Conservation (phyloP, 2,888 invertebrate genomes). For the Pyrrhia umbra region DNA sequence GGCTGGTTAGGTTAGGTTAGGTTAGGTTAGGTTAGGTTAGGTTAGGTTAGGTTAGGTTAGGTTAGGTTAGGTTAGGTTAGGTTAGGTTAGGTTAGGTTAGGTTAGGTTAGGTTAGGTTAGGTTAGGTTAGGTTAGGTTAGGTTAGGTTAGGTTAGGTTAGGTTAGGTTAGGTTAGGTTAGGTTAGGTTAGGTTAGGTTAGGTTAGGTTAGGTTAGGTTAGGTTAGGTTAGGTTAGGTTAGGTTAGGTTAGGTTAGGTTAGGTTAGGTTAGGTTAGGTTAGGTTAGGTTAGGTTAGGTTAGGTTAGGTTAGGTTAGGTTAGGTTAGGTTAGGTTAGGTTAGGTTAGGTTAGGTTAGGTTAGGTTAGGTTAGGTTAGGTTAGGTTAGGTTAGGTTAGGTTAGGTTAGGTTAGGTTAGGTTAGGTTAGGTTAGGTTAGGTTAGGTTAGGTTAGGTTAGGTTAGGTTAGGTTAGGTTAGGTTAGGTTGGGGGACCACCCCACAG, state of each 20-base stretch:
- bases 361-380: conserved; percentile 53
- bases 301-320: conserved; percentile 55
- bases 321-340: conserved; percentile 56
- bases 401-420: conserved; percentile 52
- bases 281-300: conserved; percentile 56
- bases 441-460: conserved; percentile 55
- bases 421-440: conserved; percentile 52
- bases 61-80: conserved; percentile 54
- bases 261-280: conserved; percentile 57
- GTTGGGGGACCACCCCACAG: too few species aligned
- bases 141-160: conserved; percentile 54
- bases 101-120: conserved; percentile 56
- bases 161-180: conserved; percentile 58
- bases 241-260: conserved; percentile 58
- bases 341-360: conserved; percentile 54
- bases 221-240: conserved; percentile 59
- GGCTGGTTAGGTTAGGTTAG: conserved; percentile 36
- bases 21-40: conserved; percentile 49
- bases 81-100: conserved; percentile 56
- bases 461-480: conserved; percentile 56
- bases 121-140: conserved; percentile 53
- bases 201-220: conserved; percentile 60
- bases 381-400: conserved; percentile 48
- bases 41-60: conserved; percentile 52
- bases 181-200: conserved; percentile 58